These are phyloP conservation scores for Sphyrna mokarran DNA, from an alignment of 2,113 vertebrate genomes.

Conservation along the genomic window DNA sequence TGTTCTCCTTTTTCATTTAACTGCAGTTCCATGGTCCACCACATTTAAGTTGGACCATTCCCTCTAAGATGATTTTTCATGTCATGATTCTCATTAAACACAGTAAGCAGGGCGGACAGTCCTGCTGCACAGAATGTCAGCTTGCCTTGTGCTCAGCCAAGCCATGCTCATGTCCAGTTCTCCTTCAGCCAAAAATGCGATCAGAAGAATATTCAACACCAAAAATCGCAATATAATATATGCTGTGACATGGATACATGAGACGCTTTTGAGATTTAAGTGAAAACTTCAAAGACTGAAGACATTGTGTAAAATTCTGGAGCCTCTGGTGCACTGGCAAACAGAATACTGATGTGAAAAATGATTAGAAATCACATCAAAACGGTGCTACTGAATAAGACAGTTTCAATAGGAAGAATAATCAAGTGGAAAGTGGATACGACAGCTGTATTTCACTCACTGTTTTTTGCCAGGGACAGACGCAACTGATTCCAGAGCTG, in stretches of 20 bases:
- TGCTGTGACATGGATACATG: neutral
- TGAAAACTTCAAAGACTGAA: neutral
- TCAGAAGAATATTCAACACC: neutral
- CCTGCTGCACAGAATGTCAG: neutral
- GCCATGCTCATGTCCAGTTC: neutral
- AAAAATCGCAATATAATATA: neutral
- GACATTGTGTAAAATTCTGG: no score
- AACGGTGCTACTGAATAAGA: neutral
- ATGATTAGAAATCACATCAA: no score
- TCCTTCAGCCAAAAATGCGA: neutral
- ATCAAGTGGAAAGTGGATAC: neutral
- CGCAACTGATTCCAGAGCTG: conserved; percentile 56
- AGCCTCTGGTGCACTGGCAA: neutral
- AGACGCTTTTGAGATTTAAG: neutral
- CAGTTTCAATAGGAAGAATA: neutral
- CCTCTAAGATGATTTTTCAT: neutral
- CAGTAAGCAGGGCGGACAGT: neutral
- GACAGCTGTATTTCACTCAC: conserved; percentile 45
- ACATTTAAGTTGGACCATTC: neutral
- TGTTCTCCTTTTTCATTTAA: neutral
- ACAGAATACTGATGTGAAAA: neutral
- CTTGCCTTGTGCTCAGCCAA: neutral
- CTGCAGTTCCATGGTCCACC: neutral
- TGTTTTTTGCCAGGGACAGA: conserved; percentile 51
- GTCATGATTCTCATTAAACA: neutral